These are phyloP conservation scores for Drosophila pseudoobscura DNA, from an alignment of 1,140 invertebrate genomes.

Conservation along the genomic window DNA sequence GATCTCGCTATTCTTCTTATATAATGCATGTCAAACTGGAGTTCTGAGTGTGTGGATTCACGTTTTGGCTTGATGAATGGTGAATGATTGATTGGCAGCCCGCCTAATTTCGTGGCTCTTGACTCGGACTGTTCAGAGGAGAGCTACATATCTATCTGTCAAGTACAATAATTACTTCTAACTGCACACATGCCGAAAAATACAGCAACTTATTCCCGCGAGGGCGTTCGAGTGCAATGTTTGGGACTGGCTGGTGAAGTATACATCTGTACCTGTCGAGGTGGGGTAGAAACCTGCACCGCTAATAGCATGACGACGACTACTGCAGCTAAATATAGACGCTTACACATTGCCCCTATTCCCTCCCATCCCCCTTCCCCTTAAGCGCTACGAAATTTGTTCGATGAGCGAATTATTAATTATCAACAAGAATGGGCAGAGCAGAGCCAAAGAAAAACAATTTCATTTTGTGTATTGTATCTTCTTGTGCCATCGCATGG, in stretches of 20 bases:
- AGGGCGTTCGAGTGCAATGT: constrained; percentile 60
- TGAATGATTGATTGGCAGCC: constrained; percentile 43
- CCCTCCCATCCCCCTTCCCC: constrained; percentile 8
- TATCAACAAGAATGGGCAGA: constrained; percentile 59
- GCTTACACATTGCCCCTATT: constrained; percentile 47
- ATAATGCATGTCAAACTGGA: constrained; percentile 1
- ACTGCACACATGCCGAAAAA: constrained; percentile 57
- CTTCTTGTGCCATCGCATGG: background rate
- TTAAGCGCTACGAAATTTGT: constrained; percentile 44
- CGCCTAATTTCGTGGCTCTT: constrained; percentile 56
- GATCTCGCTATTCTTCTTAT: constrained; percentile 58
- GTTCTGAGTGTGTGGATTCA: constrained; percentile 4
- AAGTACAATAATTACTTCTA: constrained; percentile 59
- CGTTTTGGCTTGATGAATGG: constrained; percentile 29
- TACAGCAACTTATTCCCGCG: constrained; percentile 2
- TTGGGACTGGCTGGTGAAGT: constrained; percentile 3
- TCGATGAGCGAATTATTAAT: constrained; percentile 73
- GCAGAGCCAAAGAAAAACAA: constrained; percentile 38
- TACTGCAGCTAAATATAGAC: constrained; percentile 55
- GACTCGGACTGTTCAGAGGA: no score
- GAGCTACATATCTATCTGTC: constrained; percentile 29
- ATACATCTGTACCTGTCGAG: constrained; percentile 13
- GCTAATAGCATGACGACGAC: constrained; percentile 26
- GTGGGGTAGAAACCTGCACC: constrained; percentile 35
- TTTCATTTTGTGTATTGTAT: constrained; percentile 30